Conservation (phyloP, 2,113 vertebrate species). For the Pipa parva region DNA sequence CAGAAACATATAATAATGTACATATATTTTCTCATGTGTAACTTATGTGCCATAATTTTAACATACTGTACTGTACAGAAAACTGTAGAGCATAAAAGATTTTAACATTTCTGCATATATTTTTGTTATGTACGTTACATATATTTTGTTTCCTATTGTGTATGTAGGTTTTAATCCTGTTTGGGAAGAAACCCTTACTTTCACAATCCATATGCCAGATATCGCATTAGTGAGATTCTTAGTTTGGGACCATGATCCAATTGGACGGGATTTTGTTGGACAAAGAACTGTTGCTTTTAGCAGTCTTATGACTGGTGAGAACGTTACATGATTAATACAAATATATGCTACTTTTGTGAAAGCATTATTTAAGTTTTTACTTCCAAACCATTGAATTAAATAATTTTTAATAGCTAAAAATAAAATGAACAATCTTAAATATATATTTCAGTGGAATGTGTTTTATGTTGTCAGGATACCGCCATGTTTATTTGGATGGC, state of each 20-base stretch:
- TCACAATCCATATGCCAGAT: constrained; percentile 94
- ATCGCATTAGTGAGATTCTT: constrained; percentile 89
- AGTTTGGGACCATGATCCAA: constrained; percentile 97
- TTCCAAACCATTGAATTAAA: neutral
- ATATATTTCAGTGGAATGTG: neutral
- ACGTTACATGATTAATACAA: constrained; percentile 6
- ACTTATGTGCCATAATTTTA: no score
- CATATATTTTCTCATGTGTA: no score
- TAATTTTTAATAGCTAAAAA: neutral
- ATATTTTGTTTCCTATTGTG: neutral
- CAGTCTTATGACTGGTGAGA: constrained; percentile 90
- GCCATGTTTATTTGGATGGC: constrained; percentile 93
- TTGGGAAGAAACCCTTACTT: constrained; percentile 95
- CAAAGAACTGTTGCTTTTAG: constrained; percentile 92
- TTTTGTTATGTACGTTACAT: no score
- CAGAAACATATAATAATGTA: no score
- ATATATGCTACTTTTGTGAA: neutral
- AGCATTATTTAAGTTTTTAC: no score
- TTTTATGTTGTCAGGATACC: constrained; percentile 74
- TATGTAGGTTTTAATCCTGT: constrained; percentile 91
- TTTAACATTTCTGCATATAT: no score
- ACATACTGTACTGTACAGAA: no score
- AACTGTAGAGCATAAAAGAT: no score
- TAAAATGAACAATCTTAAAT: neutral
- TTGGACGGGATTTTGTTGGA: constrained; percentile 93